Evolutionary conservation across 2,888 invertebrate species (phyloP), one percentile per base, ranked within the genome.

Genomic region (Leptodirus hochenwartii): DNA sequence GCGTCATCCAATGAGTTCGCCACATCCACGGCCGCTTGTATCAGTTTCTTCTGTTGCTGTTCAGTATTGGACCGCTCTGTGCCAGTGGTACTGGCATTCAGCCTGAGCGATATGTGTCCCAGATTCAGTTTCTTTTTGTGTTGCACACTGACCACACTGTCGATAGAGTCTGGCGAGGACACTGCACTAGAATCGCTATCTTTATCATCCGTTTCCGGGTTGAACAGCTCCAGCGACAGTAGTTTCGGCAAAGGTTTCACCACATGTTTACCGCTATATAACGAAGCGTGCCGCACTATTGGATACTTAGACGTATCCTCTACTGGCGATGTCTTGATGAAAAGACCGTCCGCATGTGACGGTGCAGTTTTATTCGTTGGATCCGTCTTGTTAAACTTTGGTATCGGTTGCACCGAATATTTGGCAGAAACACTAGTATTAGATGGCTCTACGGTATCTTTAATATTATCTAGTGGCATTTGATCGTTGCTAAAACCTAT

Each of bases 181-280:
- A 82, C 78, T 3, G 78, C 78, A 45, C 81, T 82, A 0, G 82
- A 84, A 49, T 87, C 87, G 45, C 84, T 85, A 49, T 87, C 87
- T 52, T 84, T 66, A 45, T 88, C 87, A 47, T 88, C 87, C 4
- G 78, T 82, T 46, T 84, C 87, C 2, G 87, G 87, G 56, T 88
- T 87, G 47, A 84, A 88, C 3, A 87, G 59, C 47, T 87, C 87
- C 32, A 85, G 53, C 2, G 81, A 75, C 46, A 84, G 62, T 10
- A 85, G 56, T 37, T 79, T 74, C 0, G 82, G 81, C 32, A 79
- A 59, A 25, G 70, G 67, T 42, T 73, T 70, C 1, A 68, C 69
- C 13, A 69, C 61, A 1, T 66, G 61, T 52, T 68, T 67, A 40
- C 61, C 59, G 38, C 51, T 49, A 24, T 61, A 44, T 6, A 64